Base-by-base conservation (phyloP, 2,888 invertebrate genomes). In the Lasius platythorax region DNA sequence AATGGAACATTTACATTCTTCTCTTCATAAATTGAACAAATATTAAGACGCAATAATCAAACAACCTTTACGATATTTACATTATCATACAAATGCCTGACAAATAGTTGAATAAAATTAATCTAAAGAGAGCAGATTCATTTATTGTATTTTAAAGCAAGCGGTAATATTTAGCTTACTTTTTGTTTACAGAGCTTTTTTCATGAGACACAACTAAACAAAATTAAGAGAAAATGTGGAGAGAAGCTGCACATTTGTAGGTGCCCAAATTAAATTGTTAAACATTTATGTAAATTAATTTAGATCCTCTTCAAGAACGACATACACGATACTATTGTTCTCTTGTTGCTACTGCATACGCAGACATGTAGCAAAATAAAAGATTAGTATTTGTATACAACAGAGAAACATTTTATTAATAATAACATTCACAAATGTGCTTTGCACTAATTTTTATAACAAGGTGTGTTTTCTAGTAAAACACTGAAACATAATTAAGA, bases 281-380 rank as follows among this genome's bases (percentile, higher is more conserved):
- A 56, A 78, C 70, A 70, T 78, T 70, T 63, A 70, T 78, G 43
- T 46, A 78, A 78, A 78, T 78, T 78, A 68, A 78, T 78, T 56
- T 43, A 40, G 30, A 58, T 56, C 40, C 30, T 30, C 23, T 40
- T 56, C 78, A 56, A 40, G 37, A 68, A 78, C 40, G 53, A 56
- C 53, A 56, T 40, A 56, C 67, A 15, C 18, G n/a, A 68, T 68
- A 37, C 68, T 68, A 30, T 37, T 37, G 30, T 68, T 78, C 15
- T 56, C 37, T 15, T 6, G n/a, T 68, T 56, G 53, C 37, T 40
- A 30, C 40, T 67, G n/a, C 56, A 56, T 15, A 37, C 18, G 40
- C 76, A 30, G n/a, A 8, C n/a, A 53, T 53, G 40, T 63, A 12
- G 37, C 66, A 4, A n/a, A 37, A 18, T 66, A 33, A 66, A 66